Evolutionary conservation across 2,113 vertebrate species (phyloP).

Genomic region (Petromus typicus): DNA sequence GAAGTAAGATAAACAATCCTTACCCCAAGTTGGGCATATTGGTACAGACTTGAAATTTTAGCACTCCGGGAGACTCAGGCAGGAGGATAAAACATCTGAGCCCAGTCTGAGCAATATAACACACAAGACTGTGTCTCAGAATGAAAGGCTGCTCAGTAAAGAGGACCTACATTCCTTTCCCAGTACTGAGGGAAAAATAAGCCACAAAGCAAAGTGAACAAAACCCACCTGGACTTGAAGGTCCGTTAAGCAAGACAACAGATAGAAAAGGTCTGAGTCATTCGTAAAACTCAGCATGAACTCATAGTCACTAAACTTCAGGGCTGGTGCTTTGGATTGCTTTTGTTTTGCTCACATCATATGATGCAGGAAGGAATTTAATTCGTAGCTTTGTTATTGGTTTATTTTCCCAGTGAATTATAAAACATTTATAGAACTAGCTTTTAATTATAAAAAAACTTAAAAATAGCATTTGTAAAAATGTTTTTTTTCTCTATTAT

Average conservation of each 20-base stretch:
- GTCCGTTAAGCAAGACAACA: not conserved
- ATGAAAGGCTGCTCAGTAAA: not conserved
- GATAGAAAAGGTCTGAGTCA: not conserved
- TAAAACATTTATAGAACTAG: constrained; percentile 20
- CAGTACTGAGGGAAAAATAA: not conserved
- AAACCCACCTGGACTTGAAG: not conserved
- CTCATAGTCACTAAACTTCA: not conserved
- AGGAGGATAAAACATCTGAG: not conserved
- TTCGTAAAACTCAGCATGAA: not conserved
- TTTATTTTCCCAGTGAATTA: constrained; percentile 34
- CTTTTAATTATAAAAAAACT: constrained; percentile 50
- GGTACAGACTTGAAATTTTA: not conserved
- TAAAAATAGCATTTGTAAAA: constrained; percentile 31
- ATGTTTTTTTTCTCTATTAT: not conserved
- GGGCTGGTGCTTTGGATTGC: not conserved
- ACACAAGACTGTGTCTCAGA: not conserved
- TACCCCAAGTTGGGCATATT: not conserved
- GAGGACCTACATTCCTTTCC: not conserved
- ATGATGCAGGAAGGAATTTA: not conserved
- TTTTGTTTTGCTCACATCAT: not conserved
- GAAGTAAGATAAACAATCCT: not conserved
- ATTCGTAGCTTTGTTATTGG: constrained; percentile 21
- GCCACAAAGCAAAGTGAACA: not conserved
- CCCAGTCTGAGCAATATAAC: not conserved
- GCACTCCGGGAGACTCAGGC: not conserved